Percentiles rank a stretch among this genome's conserved stretches.
phyloP scores from a whole-genome alignment of 2,888 invertebrate species.

The Pogonocherus hispidulus region DNA sequence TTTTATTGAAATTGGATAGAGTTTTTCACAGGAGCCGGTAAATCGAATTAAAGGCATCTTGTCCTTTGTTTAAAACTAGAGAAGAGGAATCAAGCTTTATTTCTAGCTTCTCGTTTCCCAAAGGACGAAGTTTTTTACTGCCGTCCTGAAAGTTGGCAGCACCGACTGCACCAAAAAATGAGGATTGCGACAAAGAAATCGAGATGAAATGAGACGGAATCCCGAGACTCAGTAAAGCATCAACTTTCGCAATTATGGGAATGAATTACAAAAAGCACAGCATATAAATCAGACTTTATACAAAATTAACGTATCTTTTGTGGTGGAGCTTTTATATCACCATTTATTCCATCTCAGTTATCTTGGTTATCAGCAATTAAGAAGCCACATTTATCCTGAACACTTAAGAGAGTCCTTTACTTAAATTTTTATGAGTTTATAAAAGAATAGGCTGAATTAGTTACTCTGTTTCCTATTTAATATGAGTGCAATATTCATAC shows the following conservation, averaged over 20 bases:
- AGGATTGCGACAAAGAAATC: conserved; percentile 64
- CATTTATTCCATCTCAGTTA: conserved; percentile 53
- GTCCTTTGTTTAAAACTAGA: conserved; percentile 59
- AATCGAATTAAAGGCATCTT: conserved; percentile 59
- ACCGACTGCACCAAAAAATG: conserved; percentile 61
- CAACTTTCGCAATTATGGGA: conserved; percentile 65
- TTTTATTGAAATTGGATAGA: conserved; percentile 44
- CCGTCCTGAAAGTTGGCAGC: conserved; percentile 62
- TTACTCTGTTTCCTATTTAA: too few relatives aligned
- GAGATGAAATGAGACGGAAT: conserved; percentile 65
- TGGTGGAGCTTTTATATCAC: conserved; percentile 42
- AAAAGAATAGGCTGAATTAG: not conserved
- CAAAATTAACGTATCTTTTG: conserved; percentile 46
- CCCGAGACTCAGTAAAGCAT: conserved; percentile 61
- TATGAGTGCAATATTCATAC: too few relatives aligned
- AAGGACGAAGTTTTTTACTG: conserved; percentile 65
- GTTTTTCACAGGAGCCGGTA: conserved; percentile 41
- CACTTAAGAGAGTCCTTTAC: not conserved
- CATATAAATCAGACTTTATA: conserved; percentile 57
- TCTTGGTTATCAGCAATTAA: conserved; percentile 41
- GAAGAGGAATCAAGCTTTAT: conserved; percentile 61
- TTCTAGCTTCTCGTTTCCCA: conserved; percentile 61
- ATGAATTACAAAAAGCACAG: conserved; percentile 61
- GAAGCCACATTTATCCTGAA: not conserved
- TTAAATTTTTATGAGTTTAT: not conserved